Evolutionary conservation across 2,888 invertebrate genomes (phyloP).

Genomic region (Acrobasis consociella): DNA sequence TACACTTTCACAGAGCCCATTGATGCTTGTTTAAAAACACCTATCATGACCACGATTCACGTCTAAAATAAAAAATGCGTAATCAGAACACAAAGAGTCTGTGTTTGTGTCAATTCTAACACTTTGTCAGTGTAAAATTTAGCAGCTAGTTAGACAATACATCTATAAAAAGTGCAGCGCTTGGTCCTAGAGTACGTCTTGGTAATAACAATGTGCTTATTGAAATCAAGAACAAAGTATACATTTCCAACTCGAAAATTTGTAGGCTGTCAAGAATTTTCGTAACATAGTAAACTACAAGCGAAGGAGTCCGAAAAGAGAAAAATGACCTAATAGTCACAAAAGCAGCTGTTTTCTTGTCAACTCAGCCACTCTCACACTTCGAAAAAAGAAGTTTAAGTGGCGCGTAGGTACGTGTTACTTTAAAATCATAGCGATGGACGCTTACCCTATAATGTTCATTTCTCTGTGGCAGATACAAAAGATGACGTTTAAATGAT

Average conservation of each 20-base stretch:
- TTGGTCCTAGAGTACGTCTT: neutral
- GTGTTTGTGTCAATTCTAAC: neutral
- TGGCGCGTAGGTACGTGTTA: neutral
- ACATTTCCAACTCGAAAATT: no score
- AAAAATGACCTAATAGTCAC: no score
- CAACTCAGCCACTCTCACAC: no score
- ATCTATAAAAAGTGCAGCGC: neutral
- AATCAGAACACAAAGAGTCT: neutral
- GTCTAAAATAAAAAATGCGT: neutral
- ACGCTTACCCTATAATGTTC: neutral
- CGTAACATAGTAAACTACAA: no score
- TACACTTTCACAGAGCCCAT: no score
- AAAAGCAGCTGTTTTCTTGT: no score
- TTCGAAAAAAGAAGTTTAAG: no score
- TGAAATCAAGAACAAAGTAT: no score
- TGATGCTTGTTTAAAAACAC: no score
- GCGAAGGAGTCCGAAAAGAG: no score
- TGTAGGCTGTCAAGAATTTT: no score
- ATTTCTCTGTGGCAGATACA: neutral
- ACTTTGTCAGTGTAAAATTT: slow-evolving; percentile 3
- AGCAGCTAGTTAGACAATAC: neutral
- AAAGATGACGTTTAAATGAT: slow-evolving; percentile 15
- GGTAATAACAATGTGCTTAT: no score
- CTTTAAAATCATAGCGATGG: neutral
- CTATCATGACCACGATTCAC: neutral